Base-by-base conservation (phyloP, 2,888 invertebrate species). In the Eueremaeus valkanovi region DNA sequence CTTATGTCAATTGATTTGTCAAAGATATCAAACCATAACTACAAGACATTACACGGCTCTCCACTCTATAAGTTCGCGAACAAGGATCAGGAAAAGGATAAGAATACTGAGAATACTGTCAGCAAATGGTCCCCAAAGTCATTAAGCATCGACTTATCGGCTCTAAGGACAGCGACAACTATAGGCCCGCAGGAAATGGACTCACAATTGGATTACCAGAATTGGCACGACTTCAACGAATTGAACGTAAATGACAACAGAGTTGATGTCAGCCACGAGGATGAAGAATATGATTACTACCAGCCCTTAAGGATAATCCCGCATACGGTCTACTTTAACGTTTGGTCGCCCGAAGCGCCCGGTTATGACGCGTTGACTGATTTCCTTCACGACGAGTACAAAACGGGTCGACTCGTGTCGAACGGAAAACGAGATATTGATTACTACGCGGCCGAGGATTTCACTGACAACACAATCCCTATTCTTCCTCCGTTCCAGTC, bases 361-460 rank as follows among this genome's bases (percentile, higher is more conserved):
- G 73, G 73, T n/a, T 29, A 55, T 31, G 73, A 73, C 55, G 73
- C 73, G 1, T 27, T 73, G n/a, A 55, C 73, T 5, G 73, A 73
- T 16, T 73, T 55, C n/a, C n/a, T 73, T 0, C 51, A 58, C n/a
- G 73, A 58, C 13, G 73, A 36, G n/a, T 73, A 58, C 36, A 55
- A 40, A 73, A 55, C 16, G 2, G 55, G 58, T 45, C 58, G 55
- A 55, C 9, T 73, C 33, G 2, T 55, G 0, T 40, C 33, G 1
- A 51, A 73, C n/a, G 73, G 73, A 1, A 73, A 73, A 55, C 36
- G 73, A 21, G 73, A 51, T 73, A 29, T 49, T 5, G 63, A 66
- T 6, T 24, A 27, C 8, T 29, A 55, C n/a, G 3, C 31, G 2
- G 11, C 58, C 11, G 11, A 1, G n/a, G 33, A 63, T 6, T 33